phyloP scores from a whole-genome alignment of 2,113 vertebrate genomes.

The Pleuronectes platessa region DNA sequence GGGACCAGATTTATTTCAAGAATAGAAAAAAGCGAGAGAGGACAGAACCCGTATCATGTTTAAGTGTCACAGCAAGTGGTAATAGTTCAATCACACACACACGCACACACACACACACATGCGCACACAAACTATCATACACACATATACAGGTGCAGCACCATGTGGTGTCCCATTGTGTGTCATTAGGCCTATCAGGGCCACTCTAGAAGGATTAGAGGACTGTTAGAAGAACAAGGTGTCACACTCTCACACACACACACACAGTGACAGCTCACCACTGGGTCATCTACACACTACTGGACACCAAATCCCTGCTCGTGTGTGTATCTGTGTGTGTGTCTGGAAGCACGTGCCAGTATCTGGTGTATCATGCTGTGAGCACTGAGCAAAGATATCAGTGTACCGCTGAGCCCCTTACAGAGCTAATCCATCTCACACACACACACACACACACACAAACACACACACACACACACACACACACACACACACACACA shows the following conservation, averaged over 20 bases:
- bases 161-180: constrained; percentile 73
- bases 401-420: constrained; percentile 73
- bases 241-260: constrained; percentile 38
- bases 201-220: constrained; percentile 81
- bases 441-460: background rate
- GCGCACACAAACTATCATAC: constrained; percentile 18
- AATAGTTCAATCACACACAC: constrained; percentile 33
- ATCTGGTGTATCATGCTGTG: constrained; percentile 75
- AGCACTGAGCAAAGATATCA: constrained; percentile 80
- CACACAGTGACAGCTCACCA: constrained; percentile 65
- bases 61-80: constrained; percentile 63
- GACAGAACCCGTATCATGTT: constrained; percentile 56
- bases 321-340: background rate
- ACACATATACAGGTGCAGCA: constrained; percentile 69
- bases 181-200: constrained; percentile 80
- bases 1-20: background rate
- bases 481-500: constrained; percentile 31
- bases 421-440: constrained; percentile 75
- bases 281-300: constrained; percentile 68
- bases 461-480: constrained; percentile 26
- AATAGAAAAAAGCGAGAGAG: constrained; percentile 4
- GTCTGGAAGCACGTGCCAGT: constrained; percentile 65
- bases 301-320: constrained; percentile 73
- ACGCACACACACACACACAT: constrained; percentile 20
- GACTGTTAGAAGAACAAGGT: constrained; percentile 73